phyloP scores from a whole-genome alignment of 1,140 invertebrate species.

The Coenobita brevimanus region DNA sequence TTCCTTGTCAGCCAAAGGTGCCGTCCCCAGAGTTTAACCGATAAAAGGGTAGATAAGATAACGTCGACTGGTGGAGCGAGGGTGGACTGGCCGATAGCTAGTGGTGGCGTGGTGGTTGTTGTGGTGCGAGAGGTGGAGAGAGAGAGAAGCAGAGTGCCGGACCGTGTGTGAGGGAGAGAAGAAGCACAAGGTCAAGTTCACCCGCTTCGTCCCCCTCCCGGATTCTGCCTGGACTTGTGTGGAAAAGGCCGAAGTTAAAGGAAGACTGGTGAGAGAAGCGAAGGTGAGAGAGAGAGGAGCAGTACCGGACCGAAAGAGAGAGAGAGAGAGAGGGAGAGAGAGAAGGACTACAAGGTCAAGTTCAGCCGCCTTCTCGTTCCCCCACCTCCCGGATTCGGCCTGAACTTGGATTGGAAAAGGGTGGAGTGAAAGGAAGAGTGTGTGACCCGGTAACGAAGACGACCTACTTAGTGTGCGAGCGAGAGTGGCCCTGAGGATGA shows the following conservation, averaged over 20 bases:
- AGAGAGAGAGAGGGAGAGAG: slow-evolving; percentile 13
- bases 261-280: background rate
- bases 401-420: slow-evolving; percentile 1
- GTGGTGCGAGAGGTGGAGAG: background rate
- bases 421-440: slow-evolving; percentile 49
- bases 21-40: slow-evolving; percentile 21
- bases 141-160: slow-evolving; percentile 12
- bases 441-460: slow-evolving; percentile 43
- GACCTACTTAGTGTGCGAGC: slow-evolving; percentile 1
- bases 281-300: background rate
- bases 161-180: slow-evolving; percentile 4
- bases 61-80: background rate
- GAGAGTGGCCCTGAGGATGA: background rate
- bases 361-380: background rate
- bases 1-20: background rate
- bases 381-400: background rate
- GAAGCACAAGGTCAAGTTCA: slow-evolving; percentile 52
- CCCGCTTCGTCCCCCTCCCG: background rate
- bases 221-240: too few relatives aligned
- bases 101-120: background rate
- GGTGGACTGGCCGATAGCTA: background rate
- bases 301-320: slow-evolving; percentile 13
- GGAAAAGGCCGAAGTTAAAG: too few relatives aligned
- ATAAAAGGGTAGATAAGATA: slow-evolving; percentile 33
- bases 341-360: background rate